Conservation (phyloP, 2,113 vertebrate species). For the Mastomys coucha region DNA sequence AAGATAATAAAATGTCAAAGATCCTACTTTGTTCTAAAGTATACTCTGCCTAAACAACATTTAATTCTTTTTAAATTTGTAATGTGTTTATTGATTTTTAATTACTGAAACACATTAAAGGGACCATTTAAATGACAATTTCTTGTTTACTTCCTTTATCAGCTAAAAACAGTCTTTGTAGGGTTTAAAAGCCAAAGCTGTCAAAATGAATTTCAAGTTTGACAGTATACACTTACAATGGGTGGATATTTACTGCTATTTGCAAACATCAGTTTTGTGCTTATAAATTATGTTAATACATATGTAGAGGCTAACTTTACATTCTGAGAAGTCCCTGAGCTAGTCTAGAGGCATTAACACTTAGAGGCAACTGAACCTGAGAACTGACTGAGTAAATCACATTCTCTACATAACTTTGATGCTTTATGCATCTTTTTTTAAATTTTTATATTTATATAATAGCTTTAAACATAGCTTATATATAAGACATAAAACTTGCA, state of each 20-base stretch:
- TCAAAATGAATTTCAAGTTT: slow-evolving; percentile 87
- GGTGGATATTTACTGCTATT: slow-evolving; percentile 80
- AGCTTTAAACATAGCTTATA: slow-evolving; percentile 72
- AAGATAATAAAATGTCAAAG: slow-evolving; percentile 75
- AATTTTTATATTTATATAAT: slow-evolving; percentile 44
- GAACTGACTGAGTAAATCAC: slow-evolving; percentile 64
- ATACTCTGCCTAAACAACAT: slow-evolving; percentile 19
- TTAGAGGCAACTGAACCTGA: slow-evolving; percentile 50
- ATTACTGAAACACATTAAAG: slow-evolving; percentile 87
- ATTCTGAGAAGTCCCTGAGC: slow-evolving; percentile 78
- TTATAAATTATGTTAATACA: slow-evolving; percentile 83
- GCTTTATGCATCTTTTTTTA: slow-evolving; percentile 70
- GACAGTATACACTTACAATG: slow-evolving; percentile 80
- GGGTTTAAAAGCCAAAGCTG: slow-evolving; percentile 83
- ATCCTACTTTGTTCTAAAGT: slow-evolving; percentile 70
- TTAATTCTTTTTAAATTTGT: slow-evolving; percentile 74
- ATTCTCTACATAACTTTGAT: slow-evolving; percentile 46
- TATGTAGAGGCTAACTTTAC: slow-evolving; percentile 76
- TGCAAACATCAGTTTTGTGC: slow-evolving; percentile 66
- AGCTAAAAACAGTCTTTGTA: slow-evolving; percentile 86
- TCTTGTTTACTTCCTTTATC: slow-evolving; percentile 88
- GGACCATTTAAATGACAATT: slow-evolving; percentile 84
- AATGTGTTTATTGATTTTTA: slow-evolving; percentile 86
- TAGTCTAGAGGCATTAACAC: slow-evolving; percentile 74
- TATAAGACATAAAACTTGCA: slow-evolving; percentile 65